Percentiles rank a stretch among this genome's conserved stretches.
Conservation (phyloP, 2,797 vertebrate species). For the Lemur catta region DNA sequence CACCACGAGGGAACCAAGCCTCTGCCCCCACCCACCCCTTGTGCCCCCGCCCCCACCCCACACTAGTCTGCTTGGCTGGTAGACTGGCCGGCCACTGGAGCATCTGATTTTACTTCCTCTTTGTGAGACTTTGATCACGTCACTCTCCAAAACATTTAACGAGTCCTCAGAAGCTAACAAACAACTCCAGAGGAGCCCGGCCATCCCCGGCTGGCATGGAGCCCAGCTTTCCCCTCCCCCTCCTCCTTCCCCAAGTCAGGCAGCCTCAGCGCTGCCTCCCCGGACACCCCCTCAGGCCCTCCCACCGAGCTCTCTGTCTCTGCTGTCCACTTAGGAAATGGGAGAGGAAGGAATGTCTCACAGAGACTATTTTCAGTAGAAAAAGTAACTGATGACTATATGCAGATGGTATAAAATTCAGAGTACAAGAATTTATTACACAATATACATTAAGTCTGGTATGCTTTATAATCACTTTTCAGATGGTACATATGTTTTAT, state of each 20-base stretch:
- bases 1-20: not conserved
- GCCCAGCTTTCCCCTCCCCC: not conserved
- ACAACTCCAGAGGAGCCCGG: not conserved
- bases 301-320: not conserved
- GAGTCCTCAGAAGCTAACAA: not conserved
- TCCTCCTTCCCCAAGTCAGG: not conserved
- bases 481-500: conserved; percentile 25
- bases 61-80: not conserved
- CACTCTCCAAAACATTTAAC: not conserved
- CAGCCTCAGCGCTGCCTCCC: not conserved
- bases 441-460: conserved; percentile 17
- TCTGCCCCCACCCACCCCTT: rapidly evolving
- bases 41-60: rapidly evolving
- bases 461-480: conserved; percentile 24
- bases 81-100: too few species aligned
- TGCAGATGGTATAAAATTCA: not conserved
- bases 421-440: conserved; percentile 24
- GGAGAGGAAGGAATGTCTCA: not conserved
- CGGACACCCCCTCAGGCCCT: not conserved
- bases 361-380: not conserved
- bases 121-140: not conserved
- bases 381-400: conserved; percentile 18
- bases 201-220: not conserved
- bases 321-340: not conserved
- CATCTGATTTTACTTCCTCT: not conserved